Conservation (phyloP, 2,888 invertebrate genomes). For the Acronicta leporina region DNA sequence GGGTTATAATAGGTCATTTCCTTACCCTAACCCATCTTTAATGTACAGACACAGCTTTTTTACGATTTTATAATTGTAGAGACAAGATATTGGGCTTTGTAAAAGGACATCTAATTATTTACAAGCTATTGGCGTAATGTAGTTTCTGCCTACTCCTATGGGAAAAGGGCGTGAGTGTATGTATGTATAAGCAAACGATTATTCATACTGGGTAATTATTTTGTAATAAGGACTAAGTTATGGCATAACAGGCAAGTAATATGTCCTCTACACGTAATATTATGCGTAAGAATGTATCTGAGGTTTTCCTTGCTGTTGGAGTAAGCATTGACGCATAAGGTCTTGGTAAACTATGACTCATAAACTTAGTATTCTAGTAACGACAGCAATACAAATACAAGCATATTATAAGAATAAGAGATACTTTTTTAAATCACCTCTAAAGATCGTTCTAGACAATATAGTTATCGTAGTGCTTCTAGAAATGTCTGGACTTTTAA, state of each 20-base stretch:
- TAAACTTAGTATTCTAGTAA: slow-evolving; percentile 21
- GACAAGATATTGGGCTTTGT: too few species aligned
- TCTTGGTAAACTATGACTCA: slow-evolving; percentile 35
- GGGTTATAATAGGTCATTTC: too few species aligned
- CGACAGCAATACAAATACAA: slow-evolving; percentile 7
- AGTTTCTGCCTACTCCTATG: too few species aligned
- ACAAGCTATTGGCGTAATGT: too few species aligned
- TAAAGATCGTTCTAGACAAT: not conserved
- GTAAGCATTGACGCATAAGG: slow-evolving; percentile 27
- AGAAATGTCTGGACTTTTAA: not conserved
- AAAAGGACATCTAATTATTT: too few species aligned
- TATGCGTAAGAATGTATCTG: slow-evolving; percentile 18
- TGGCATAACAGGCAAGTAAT: slow-evolving; percentile 17
- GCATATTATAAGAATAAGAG: slow-evolving; percentile 3
- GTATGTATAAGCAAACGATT: too few species aligned
- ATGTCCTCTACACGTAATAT: slow-evolving; percentile 8
- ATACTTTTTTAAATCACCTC: slow-evolving; percentile 5
- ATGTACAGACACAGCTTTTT: too few species aligned
- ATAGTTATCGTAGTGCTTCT: not conserved
- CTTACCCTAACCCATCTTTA: too few species aligned
- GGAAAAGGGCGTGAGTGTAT: too few species aligned
- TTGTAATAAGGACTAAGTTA: slow-evolving; percentile 9
- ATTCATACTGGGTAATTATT: not conserved
- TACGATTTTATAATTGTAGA: too few species aligned
- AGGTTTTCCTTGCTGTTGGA: slow-evolving; percentile 41